Evolutionary conservation across 1,140 invertebrate species (phyloP), one percentile per base, ranked within the genome.

Genomic region (Chlorops oryzae): DNA sequence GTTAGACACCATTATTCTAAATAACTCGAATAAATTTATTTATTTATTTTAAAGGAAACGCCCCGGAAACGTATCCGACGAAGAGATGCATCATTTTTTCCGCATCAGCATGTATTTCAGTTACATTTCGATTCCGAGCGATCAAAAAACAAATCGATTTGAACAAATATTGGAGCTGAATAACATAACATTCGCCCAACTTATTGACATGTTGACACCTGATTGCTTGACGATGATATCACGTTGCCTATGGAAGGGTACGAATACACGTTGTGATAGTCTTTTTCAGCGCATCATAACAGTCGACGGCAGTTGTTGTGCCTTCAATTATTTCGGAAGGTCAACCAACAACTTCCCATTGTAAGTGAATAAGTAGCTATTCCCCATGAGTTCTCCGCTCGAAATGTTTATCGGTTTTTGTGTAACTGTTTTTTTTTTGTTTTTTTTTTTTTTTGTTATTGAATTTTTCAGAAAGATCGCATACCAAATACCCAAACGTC

Each of bases 211-310:
- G 53, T 34, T 80, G 9, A 65, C 77, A 0, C 72, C 75, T 2
- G 69, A 72, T n/a, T 85, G 83, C 50, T 65, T 65, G 7, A 74
- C 77, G 3, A 66, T 84, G 20, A 55, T 84, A 13, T 62, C 74
- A 32, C 66, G 68, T 2, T 86, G 84, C 52, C 78, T 78, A 49
- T 85, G 83, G 83, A 84, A 84, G 65, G 80, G 80, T 3, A 72
- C 70, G 2, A 62, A 75, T 1, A 73, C 73, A 18, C 59, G 75
- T 3, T 87, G 84, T 48, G 73, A 77, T 9, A 68, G 69, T n/a
- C 55, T 84, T 2, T 86, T 86, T 59, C 66, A 77, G 38, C 65
- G 72, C 32, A 73, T 79, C 2, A 72, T 76, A 22, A 77, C 80
- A 0, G 58, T 77, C 3, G 68, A 81, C 41, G 80, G 77, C 3